Evolutionary conservation across 2,888 invertebrate genomes (phyloP).

Genomic region (Balanococcus diminutus): DNA sequence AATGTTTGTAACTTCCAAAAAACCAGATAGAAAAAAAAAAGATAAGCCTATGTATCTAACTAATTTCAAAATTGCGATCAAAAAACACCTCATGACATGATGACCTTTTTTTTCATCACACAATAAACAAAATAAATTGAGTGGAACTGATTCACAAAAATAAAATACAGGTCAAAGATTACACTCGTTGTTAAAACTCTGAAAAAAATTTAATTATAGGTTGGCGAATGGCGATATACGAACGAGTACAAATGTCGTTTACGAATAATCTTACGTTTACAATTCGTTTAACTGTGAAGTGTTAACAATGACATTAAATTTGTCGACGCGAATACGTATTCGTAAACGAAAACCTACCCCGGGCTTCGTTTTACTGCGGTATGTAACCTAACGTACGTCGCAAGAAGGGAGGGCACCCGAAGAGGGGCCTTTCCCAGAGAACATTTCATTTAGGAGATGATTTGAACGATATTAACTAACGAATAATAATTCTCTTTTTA

Average conservation of each 20-base stretch:
- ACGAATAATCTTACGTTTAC: constrained; percentile 37
- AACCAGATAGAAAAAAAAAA: no score
- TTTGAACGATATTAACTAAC: constrained; percentile 43
- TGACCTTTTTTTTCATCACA: no score
- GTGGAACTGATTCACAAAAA: not conserved
- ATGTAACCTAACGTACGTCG: not conserved
- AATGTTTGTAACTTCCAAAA: no score
- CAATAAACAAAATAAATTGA: no score
- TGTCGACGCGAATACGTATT: not conserved
- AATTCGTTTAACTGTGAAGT: constrained; percentile 43
- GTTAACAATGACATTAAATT: constrained; percentile 43
- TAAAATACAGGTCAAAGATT: not conserved
- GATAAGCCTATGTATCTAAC: no score
- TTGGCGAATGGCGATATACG: not conserved
- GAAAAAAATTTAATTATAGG: not conserved
- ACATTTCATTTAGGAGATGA: constrained; percentile 24
- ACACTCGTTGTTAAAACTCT: not conserved
- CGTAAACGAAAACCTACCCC: not conserved
- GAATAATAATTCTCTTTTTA: constrained; percentile 44
- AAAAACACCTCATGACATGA: no score
- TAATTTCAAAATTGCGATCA: no score
- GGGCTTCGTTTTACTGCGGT: not conserved
- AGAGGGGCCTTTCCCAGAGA: not conserved
- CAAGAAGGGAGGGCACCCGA: not conserved
- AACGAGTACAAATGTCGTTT: not conserved